A percentile compares a stretch with the other conserved stretches of the same genome.
phyloP scores from a whole-genome alignment of 2,797 vertebrate species.

The Pseudochromis fuscus region DNA sequence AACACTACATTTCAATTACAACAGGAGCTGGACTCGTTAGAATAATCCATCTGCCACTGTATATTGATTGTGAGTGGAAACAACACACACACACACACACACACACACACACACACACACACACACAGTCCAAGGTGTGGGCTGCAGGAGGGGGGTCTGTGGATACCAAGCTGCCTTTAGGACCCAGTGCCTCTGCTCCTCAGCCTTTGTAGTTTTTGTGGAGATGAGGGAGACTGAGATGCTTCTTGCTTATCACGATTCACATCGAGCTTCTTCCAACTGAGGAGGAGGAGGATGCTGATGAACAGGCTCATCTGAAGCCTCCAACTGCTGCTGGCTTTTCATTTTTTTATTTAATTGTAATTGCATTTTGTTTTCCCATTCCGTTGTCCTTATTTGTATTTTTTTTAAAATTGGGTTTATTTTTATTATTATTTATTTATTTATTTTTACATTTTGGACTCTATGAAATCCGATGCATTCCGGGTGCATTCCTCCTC shows the following conservation, averaged over 20 bases:
- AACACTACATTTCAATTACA: conserved; percentile 11
- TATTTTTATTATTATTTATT: background rate
- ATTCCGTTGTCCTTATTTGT: background rate
- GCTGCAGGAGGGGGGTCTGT: conserved; percentile 5
- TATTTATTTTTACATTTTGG: background rate
- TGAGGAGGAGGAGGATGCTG: conserved; percentile 64
- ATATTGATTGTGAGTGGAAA: conserved; percentile 6
- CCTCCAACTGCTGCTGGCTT: conserved; percentile 20
- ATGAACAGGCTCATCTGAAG: conserved; percentile 48
- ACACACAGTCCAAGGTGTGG: conserved; percentile 15
- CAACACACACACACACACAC: too few relatives aligned
- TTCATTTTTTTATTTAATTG: background rate
- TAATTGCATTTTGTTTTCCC: background rate
- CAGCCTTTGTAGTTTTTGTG: conserved; percentile 82
- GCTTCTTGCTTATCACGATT: conserved; percentile 81
- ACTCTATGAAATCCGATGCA: conserved; percentile 35
- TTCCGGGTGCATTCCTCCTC: conserved; percentile 46
- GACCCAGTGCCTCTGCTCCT: conserved; percentile 73
- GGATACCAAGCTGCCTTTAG: conserved; percentile 68
- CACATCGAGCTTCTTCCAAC: conserved; percentile 75
- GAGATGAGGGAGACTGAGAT: conserved; percentile 74
- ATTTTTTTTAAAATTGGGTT: too few relatives aligned
- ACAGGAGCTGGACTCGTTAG: background rate
- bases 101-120: too few relatives aligned
- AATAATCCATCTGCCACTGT: conserved; percentile 33